These are phyloP conservation scores for Drosophila colorata DNA, from an alignment of 2,888 invertebrate species.

Conservation along the genomic window DNA sequence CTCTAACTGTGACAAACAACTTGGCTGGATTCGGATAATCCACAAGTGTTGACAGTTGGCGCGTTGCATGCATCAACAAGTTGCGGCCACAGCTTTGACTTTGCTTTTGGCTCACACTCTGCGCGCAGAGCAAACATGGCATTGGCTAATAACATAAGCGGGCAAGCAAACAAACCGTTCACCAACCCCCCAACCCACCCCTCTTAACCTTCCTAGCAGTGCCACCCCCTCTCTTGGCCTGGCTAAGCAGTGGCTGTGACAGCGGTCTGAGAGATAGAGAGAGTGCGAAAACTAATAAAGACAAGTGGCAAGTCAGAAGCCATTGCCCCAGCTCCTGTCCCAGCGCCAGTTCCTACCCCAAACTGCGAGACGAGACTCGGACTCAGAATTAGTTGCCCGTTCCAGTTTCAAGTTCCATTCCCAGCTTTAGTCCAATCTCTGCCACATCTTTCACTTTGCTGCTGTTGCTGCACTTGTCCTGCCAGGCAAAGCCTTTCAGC, in stretches of 20 bases:
- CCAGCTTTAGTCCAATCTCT: constrained; percentile 43
- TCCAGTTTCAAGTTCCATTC: constrained; percentile 12
- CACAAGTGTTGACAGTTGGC: constrained; percentile 40
- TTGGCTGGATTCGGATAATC: constrained; percentile 44
- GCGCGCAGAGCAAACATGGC: constrained; percentile 63
- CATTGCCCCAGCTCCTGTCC: constrained; percentile 39
- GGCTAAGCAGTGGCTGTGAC: constrained; percentile 49
- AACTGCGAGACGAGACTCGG: background rate
- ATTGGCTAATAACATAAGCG: constrained; percentile 78
- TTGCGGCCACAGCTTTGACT: constrained; percentile 43
- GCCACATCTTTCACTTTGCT: constrained; percentile 56
- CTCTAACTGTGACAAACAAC: constrained; percentile 41
- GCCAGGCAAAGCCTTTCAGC: constrained; percentile 67
- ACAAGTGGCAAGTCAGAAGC: constrained; percentile 78
- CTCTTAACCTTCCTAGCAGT: background rate
- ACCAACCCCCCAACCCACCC: background rate
- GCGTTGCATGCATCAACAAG: constrained; percentile 67
- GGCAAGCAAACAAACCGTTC: constrained; percentile 63
- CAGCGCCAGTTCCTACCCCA: background rate
- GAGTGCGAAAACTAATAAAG: constrained; percentile 78
- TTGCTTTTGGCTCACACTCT: constrained; percentile 64
- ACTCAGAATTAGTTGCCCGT: constrained; percentile 1
- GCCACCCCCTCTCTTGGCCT: background rate
- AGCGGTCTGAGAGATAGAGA: constrained; percentile 20
- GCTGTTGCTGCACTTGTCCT: constrained; percentile 45